These are phyloP conservation scores for Ceramica pisi DNA, from an alignment of 2,888 invertebrate species.

Conservation along the genomic window DNA sequence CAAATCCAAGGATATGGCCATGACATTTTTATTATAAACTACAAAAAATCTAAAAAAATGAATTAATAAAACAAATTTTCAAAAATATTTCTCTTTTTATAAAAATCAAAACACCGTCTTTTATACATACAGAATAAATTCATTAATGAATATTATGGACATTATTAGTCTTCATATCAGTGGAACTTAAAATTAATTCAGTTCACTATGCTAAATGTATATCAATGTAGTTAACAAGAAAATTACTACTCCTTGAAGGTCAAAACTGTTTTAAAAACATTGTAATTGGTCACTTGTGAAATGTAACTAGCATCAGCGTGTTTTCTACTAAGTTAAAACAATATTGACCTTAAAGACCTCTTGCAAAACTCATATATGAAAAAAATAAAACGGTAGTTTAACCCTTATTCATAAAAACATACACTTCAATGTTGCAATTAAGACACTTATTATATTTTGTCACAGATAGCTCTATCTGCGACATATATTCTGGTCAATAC, in stretches of 20 bases:
- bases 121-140: constrained; percentile 58
- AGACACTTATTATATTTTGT: neutral
- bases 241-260: constrained; percentile 9
- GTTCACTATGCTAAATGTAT: constrained; percentile 38
- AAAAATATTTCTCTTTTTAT: constrained; percentile 58
- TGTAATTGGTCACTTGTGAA: constrained; percentile 23
- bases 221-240: constrained; percentile 44
- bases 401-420: constrained; percentile 13
- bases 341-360: constrained; percentile 36
- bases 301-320: constrained; percentile 27
- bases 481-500: neutral
- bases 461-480: neutral
- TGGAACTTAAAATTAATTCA: constrained; percentile 48
- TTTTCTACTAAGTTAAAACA: constrained; percentile 25
- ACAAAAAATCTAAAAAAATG: neutral
- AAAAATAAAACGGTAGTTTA: constrained; percentile 6
- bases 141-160: constrained; percentile 49
- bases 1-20: too few species aligned
- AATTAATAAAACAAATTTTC: constrained; percentile 35
- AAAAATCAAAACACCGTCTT: constrained; percentile 57
- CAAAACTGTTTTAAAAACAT: constrained; percentile 40
- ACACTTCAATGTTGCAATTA: neutral
- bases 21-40: too few species aligned
- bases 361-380: constrained; percentile 15
- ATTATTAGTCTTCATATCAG: constrained; percentile 48